Evolutionary conservation across 1,140 invertebrate species (phyloP), one percentile per base, ranked within the genome.

Genomic region (Cyclargus thomasi): DNA sequence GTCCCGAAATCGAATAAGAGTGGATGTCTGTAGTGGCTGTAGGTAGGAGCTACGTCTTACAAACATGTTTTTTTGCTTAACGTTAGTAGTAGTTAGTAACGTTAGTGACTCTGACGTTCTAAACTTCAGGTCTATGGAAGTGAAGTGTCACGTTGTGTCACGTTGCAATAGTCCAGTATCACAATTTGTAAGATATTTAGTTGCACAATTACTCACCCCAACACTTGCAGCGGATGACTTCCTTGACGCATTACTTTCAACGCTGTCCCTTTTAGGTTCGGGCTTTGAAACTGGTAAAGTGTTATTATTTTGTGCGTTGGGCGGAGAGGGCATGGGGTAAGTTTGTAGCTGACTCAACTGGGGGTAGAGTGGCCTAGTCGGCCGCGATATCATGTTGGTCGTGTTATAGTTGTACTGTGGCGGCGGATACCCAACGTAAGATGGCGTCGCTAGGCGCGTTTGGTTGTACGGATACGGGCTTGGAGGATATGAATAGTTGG

Each of bases 371-470:
- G 83, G 86, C 36, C 78, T 76, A 0, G 84, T 72, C 0, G 86
- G 83, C 53, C 87, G 67, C 0, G 86, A 75, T 70, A 88, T 85
- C 78, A 88, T 80, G 62, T 88, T 88, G 1, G 86, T 90, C 7
- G 86, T 87, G 47, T 72, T 86, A 64, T 86, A 90, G 36, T 87
- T 88, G 67, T 88, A 90, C 5, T 4, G 80, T 64, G 78, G 72
- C 0, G 71, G 74, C 0, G 73, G 80, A 67, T 86, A 85, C 2
- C 72, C 73, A 0, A 74, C 67, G 64, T 86, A 86, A 0, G 85
- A 77, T 0, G 79, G 47, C 0, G 86, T 85, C 0, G 85, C 79
- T 80, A 88, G 80, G 63, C 85, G 70, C 6, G 87, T 88, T 70
- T 87, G 86, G 21, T 70, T 74, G 53, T 88, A 88, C 17, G 80